phyloP scores from a whole-genome alignment of 2,113 vertebrate genomes.

The Gila orcuttii region DNA sequence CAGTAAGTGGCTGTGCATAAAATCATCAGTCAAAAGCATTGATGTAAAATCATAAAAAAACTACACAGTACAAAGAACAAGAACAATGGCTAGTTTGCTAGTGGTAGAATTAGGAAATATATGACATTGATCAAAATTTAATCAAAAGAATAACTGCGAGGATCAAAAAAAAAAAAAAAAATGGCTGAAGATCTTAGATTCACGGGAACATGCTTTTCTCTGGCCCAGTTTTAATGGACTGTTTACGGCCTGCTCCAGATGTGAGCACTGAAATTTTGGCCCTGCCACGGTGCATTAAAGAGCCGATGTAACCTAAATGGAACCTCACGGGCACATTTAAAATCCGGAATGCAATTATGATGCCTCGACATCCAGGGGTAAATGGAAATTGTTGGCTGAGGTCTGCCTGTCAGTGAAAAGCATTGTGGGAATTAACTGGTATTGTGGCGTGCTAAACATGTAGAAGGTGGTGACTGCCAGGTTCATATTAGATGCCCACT shows the following conservation, averaged over 20 bases:
- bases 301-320: conserved; percentile 57
- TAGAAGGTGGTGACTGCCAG: conserved; percentile 57
- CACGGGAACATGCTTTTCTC: conserved; percentile 6
- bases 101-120: not conserved
- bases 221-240: conserved; percentile 32
- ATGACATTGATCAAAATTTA: not conserved
- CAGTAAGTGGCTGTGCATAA: not conserved
- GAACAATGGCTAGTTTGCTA: not conserved
- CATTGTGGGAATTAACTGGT: conserved; percentile 63
- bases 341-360: conserved; percentile 58
- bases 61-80: not conserved
- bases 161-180: conserved; percentile 29
- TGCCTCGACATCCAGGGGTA: conserved; percentile 22
- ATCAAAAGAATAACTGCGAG: not conserved
- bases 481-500: conserved; percentile 38
- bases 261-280: conserved; percentile 5
- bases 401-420: conserved; percentile 56
- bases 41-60: not conserved
- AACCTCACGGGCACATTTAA: conserved; percentile 53
- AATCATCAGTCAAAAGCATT: not conserved
- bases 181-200: conserved; percentile 1
- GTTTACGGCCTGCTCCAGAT: conserved; percentile 50
- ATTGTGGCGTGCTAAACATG: conserved; percentile 59
- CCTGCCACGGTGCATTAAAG: conserved; percentile 21
- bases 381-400: conserved; percentile 48